Evolutionary conservation across 2,797 vertebrate species (phyloP).

Genomic region (Enteromius mattozi): DNA sequence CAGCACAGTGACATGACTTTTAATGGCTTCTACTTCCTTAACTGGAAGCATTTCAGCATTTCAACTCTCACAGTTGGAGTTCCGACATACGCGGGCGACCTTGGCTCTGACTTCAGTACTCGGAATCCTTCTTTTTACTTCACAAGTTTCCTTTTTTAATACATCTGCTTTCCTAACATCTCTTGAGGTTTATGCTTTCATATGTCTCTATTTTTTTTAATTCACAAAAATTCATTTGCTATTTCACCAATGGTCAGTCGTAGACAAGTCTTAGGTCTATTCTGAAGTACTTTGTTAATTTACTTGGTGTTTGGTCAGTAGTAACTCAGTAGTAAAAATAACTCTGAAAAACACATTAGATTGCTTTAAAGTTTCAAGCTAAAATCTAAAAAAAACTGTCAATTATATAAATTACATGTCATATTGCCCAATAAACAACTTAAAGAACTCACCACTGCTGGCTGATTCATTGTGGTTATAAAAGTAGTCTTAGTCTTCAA

Average conservation of each 20-base stretch:
- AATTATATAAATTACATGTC: background rate
- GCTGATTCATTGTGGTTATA: background rate
- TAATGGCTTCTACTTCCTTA: slow-evolving; percentile 38
- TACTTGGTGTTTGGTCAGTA: background rate
- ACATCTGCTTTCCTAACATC: slow-evolving; percentile 7
- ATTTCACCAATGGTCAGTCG: background rate
- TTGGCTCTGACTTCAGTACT: slow-evolving; percentile 59
- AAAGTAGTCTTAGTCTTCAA: no score
- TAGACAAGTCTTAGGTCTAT: background rate
- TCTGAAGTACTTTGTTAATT: background rate
- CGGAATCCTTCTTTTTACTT: slow-evolving; percentile 6
- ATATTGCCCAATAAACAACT: background rate
- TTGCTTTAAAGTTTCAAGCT: background rate
- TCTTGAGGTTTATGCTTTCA: background rate
- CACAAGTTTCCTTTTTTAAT: slow-evolving; percentile 17
- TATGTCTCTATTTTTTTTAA: background rate
- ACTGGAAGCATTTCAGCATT: slow-evolving; percentile 40
- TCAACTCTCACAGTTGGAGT: slow-evolving; percentile 33
- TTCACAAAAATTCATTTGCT: background rate
- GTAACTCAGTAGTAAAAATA: background rate
- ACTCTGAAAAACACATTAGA: background rate
- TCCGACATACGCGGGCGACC: slow-evolving; percentile 18
- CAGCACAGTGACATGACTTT: slow-evolving; percentile 5
- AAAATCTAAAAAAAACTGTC: background rate
- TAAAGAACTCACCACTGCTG: background rate